Evolutionary conservation across 2,797 vertebrate genomes (phyloP), one percentile per base, ranked within the genome.

Genomic region (Hypotaenidia okinawae): DNA sequence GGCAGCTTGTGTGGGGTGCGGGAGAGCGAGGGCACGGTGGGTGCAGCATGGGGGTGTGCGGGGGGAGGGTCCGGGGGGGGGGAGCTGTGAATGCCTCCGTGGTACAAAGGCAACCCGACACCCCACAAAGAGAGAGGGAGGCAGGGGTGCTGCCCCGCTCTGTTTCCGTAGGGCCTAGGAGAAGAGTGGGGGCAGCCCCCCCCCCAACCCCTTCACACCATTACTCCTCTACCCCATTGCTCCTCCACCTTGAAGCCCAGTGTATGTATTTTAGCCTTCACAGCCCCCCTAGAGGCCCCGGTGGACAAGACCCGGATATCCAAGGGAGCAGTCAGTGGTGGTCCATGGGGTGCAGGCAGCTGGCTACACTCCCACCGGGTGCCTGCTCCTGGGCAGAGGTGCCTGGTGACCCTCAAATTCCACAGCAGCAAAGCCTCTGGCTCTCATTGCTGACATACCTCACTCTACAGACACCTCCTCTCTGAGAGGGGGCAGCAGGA

Each of bases 391-490:
- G 13, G 27, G 18, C 49, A 35, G 43, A 57, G 33, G 28, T 24
- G 33, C 37, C 41, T 1, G 1, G 4, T 49, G 80, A 73, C 11
- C 45, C 57, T n/a, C 57, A 33, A 39, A 58, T 59, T 27, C 3
- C 41, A 7, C 37, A 37, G 47, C 47, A 41, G 37, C 52, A 33
- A 37, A 58, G 33, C 28, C 23, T 45, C 4, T 1, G 37, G 25
- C 33, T 70, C 16, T 52, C 6, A 0, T 63, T 67, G 32, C 45
- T 32, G 19, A 8, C 16, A 45, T 6, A 25, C 2, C 2, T 37
- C 52, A 30, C 18, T 32, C 39, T 10, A 25, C 9, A 14, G 2
- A 0, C 24, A 10, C 33, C 4, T 0, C 4, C 2, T 28, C 15
- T 49, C 19, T 41, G 25, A 27, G 30, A 84, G 5, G 11, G 28